Percentiles rank a stretch among this genome's conserved stretches.
Evolutionary conservation across 2,888 invertebrate species (phyloP).

Genomic region (Trichogramma evanescens): DNA sequence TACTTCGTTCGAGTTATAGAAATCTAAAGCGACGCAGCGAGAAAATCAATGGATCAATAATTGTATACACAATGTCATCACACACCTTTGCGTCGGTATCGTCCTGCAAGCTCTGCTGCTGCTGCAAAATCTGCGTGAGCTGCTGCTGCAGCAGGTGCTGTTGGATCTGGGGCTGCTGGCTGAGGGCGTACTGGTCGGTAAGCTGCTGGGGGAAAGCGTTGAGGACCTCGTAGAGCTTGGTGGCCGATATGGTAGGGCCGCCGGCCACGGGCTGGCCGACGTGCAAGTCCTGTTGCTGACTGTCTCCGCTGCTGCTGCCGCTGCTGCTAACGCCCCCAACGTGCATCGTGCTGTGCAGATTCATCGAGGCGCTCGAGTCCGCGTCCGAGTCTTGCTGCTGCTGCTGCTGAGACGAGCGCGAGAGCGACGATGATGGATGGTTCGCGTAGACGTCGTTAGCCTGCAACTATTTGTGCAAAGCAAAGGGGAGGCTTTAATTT

Average conservation of each 20-base stretch:
- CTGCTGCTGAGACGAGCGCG: not conserved
- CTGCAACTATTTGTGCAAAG: slow-evolving; percentile 19
- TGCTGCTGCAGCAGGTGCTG: slow-evolving; percentile 40
- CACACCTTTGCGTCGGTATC: no score
- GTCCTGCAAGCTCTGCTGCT: slow-evolving; percentile 6
- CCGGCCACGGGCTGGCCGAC: slow-evolving; percentile 36
- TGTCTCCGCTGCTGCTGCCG: slow-evolving; percentile 10
- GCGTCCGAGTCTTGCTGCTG: not conserved
- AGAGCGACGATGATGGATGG: slow-evolving; percentile 25
- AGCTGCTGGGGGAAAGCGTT: slow-evolving; percentile 38
- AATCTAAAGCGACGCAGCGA: no score
- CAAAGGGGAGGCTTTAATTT: not conserved
- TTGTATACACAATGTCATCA: no score
- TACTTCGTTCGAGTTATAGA: no score
- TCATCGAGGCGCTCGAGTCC: slow-evolving; percentile 29
- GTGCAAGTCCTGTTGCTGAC: slow-evolving; percentile 28
- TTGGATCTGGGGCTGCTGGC: slow-evolving; percentile 38
- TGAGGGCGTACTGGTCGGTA: slow-evolving; percentile 32
- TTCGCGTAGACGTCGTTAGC: slow-evolving; percentile 34
- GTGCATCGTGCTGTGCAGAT: slow-evolving; percentile 39
- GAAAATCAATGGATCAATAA: no score
- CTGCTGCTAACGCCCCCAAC: slow-evolving; percentile 27
- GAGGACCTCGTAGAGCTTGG: slow-evolving; percentile 37
- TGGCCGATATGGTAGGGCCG: slow-evolving; percentile 35
- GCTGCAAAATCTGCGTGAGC: slow-evolving; percentile 37